Percentiles rank a stretch among this genome's conserved stretches.
phyloP scores from a whole-genome alignment of 1,140 invertebrate species.

The Macrostomum lignano region DNA sequence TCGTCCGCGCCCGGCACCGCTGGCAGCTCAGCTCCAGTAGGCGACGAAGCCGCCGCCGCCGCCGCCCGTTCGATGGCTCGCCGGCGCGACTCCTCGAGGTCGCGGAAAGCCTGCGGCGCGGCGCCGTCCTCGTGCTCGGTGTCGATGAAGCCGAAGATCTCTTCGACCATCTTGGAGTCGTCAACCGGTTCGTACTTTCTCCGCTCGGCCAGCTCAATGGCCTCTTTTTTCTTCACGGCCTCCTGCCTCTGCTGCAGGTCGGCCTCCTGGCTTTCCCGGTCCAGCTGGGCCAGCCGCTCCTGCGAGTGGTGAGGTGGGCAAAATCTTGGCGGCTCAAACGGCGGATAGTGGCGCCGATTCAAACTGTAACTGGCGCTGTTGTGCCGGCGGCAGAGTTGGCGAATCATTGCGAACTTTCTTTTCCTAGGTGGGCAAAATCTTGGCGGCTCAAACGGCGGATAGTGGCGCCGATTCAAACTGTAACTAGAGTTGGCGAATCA shows the following conservation, averaged over 20 bases:
- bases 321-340: no score
- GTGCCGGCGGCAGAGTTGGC: no score
- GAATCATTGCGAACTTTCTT: no score
- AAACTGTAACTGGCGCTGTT: no score
- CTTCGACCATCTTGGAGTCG: slow-evolving; percentile 57
- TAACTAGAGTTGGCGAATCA: no score
- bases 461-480: no score
- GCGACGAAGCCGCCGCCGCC: slow-evolving; percentile 28
- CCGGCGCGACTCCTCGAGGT: slow-evolving; percentile 15
- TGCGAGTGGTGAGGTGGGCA: no score
- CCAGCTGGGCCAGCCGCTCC: slow-evolving; percentile 47
- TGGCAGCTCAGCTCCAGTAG: slow-evolving; percentile 7
- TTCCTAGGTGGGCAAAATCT: no score
- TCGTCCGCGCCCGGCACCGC: slow-evolving; percentile 40
- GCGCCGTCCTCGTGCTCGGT: slow-evolving; percentile 42
- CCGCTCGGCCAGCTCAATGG: slow-evolving; percentile 60
- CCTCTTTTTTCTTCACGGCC: slow-evolving; percentile 54
- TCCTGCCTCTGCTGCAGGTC: slow-evolving; percentile 43
- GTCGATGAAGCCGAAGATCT: slow-evolving; percentile 83
- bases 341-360: no score
- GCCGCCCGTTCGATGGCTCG: slow-evolving; percentile 10
- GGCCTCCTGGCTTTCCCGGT: slow-evolving; percentile 57
- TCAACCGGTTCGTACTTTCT: slow-evolving; percentile 71
- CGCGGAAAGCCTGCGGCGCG: slow-evolving; percentile 12
- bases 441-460: no score